A percentile compares a stretch with the other conserved stretches of the same genome.
phyloP scores from a whole-genome alignment of 1,140 invertebrate species.

The Brachionus angularis region DNA sequence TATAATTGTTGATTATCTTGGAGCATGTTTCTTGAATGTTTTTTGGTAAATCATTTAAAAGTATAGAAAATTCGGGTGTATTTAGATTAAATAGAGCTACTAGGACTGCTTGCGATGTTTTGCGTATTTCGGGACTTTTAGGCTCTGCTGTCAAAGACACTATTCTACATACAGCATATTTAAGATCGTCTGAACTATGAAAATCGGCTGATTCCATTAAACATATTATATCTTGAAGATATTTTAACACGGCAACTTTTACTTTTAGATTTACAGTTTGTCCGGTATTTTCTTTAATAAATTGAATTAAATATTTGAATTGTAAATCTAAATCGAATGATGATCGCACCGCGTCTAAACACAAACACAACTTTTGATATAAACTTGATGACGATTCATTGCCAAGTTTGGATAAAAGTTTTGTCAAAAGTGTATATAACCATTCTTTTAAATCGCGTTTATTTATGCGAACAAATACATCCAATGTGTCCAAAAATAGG shows the following conservation, averaged over 20 bases:
- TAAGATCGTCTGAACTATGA: slow-evolving; percentile 56
- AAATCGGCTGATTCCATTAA: slow-evolving; percentile 58
- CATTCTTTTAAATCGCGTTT: slow-evolving; percentile 79
- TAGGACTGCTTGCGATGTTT: slow-evolving; percentile 72
- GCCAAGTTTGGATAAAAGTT: slow-evolving; percentile 78
- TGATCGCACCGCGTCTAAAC: slow-evolving; percentile 76
- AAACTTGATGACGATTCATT: slow-evolving; percentile 82
- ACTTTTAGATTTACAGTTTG: slow-evolving; percentile 76
- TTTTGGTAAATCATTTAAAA: slow-evolving; percentile 75
- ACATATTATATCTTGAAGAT: slow-evolving; percentile 54
- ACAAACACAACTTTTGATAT: slow-evolving; percentile 79
- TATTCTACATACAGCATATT: slow-evolving; percentile 60
- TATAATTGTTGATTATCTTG: slow-evolving; percentile 74
- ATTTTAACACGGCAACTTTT: slow-evolving; percentile 57
- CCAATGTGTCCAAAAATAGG: slow-evolving; percentile 82
- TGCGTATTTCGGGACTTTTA: slow-evolving; percentile 69
- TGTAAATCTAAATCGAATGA: slow-evolving; percentile 66
- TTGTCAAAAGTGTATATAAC: slow-evolving; percentile 77
- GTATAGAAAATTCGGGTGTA: slow-evolving; percentile 75
- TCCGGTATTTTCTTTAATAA: slow-evolving; percentile 80
- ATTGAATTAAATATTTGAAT: slow-evolving; percentile 66
- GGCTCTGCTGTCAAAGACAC: slow-evolving; percentile 62
- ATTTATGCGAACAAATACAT: slow-evolving; percentile 79
- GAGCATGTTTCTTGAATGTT: slow-evolving; percentile 74
- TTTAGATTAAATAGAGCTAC: slow-evolving; percentile 83